phyloP scores from a whole-genome alignment of 92 coral and sea anemone species.

The Parazoanthus atlanticus region DNA sequence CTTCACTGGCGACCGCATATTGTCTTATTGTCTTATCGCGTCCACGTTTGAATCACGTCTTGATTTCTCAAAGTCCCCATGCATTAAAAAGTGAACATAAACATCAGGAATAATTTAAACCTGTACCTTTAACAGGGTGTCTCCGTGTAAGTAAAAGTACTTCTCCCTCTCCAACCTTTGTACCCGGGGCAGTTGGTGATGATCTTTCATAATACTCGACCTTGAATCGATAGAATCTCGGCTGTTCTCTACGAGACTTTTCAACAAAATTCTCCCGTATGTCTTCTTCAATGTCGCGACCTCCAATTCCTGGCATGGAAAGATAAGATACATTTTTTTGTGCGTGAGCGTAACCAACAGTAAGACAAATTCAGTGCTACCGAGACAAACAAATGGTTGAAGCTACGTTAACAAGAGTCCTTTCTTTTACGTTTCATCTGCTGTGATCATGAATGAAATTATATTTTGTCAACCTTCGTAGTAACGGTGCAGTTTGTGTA shows the following conservation, averaged over 20 bases:
- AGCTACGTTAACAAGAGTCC: not conserved
- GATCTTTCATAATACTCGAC: slow-evolving; percentile 70
- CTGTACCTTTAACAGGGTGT: slow-evolving; percentile 8
- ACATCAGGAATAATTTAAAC: not conserved
- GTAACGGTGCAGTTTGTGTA: no score
- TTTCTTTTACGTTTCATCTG: not conserved
- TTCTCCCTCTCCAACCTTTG: slow-evolving; percentile 34
- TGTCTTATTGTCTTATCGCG: no score
- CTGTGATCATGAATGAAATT: no score
- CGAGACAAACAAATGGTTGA: not conserved
- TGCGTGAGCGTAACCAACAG: no score
- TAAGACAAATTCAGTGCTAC: not conserved
- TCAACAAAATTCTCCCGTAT: slow-evolving; percentile 65
- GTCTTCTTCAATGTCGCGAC: slow-evolving; percentile 78
- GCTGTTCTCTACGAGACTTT: slow-evolving; percentile 54
- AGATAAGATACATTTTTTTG: no score
- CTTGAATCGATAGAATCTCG: slow-evolving; percentile 81
- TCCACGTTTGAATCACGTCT: no score
- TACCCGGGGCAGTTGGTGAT: not conserved
- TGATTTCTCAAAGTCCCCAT: no score
- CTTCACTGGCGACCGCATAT: no score
- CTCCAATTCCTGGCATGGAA: slow-evolving; percentile 12
- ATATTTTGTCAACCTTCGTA: not conserved
- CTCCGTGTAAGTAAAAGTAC: slow-evolving; percentile 30
- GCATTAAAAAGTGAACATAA: no score